Percentiles rank a stretch among this genome's conserved stretches.
Evolutionary conservation across 2,888 invertebrate genomes (phyloP).

Genomic region (Lepidocyrtoides sp.): DNA sequence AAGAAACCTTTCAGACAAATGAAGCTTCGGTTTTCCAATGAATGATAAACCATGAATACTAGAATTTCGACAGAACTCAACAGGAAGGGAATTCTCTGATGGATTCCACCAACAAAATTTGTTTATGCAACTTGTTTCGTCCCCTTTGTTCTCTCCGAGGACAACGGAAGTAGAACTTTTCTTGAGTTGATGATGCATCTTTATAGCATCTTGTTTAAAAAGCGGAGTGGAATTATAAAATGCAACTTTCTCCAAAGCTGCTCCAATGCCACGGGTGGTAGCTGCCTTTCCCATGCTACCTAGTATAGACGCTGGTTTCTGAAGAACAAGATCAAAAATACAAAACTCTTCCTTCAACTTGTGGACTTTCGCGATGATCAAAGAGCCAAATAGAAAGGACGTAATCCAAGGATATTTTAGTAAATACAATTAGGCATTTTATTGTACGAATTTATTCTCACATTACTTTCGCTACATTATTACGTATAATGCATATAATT

Average conservation of each 20-base stretch:
- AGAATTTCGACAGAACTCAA: conserved; percentile 60
- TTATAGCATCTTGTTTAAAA: background rate
- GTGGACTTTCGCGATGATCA: too few species aligned
- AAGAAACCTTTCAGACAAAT: conserved; percentile 31
- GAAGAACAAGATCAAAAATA: background rate
- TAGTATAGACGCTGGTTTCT: background rate
- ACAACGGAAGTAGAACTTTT: too few species aligned
- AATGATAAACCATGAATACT: conserved; percentile 59
- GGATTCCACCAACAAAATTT: conserved; percentile 70
- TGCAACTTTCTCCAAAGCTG: background rate
- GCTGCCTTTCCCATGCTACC: background rate
- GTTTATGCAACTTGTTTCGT: too few species aligned
- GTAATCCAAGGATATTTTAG: too few species aligned
- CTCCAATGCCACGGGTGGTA: background rate
- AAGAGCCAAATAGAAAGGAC: too few species aligned
- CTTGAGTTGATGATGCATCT: too few species aligned
- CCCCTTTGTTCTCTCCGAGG: too few species aligned
- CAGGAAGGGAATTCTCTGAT: conserved; percentile 1
- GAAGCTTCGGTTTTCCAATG: conserved; percentile 19
- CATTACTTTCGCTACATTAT: too few species aligned
- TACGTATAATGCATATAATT: too few species aligned
- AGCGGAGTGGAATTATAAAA: background rate
- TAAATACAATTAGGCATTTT: too few species aligned
- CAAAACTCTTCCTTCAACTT: too few species aligned
- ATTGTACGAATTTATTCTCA: too few species aligned